Evolutionary conservation across 1,140 invertebrate genomes (phyloP).

Genomic region (Ditylenchus dipsaci): DNA sequence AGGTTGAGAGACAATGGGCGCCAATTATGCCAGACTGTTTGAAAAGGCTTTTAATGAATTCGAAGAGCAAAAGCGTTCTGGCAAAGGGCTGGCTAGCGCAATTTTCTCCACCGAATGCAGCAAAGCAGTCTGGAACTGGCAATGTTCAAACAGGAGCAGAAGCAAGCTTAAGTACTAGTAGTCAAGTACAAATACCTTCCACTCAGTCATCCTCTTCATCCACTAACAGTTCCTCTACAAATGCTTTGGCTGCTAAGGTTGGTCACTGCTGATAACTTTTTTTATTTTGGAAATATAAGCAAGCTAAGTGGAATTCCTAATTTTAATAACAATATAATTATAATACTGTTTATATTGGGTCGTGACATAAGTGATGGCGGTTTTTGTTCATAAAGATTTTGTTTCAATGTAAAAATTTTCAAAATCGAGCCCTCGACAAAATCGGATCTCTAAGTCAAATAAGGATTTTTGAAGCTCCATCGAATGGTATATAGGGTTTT

Average conservation of each 20-base stretch:
- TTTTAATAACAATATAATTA: too few relatives aligned
- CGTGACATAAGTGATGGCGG: too few relatives aligned
- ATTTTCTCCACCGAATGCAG: neutral
- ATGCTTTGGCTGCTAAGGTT: neutral
- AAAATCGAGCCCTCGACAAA: too few relatives aligned
- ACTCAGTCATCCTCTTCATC: neutral
- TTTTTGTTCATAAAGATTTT: too few relatives aligned
- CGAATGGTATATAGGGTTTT: too few relatives aligned
- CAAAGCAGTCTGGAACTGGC: neutral
- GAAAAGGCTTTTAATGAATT: slow-evolving; percentile 47
- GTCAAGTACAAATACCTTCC: neutral
- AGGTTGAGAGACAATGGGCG: slow-evolving; percentile 39
- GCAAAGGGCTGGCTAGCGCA: neutral
- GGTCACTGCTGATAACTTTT: too few relatives aligned
- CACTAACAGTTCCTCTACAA: neutral
- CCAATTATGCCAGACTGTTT: slow-evolving; percentile 40
- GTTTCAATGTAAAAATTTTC: too few relatives aligned
- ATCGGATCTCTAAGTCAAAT: too few relatives aligned
- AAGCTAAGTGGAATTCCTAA: too few relatives aligned
- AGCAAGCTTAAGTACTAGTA: neutral
- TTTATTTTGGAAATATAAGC: too few relatives aligned
- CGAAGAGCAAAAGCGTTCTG: slow-evolving; percentile 30
- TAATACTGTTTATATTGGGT: too few relatives aligned
- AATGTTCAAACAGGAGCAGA: neutral
- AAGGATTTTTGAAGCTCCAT: too few relatives aligned